Base-by-base conservation (phyloP, 2,113 vertebrate genomes). In the Mastomys coucha region DNA sequence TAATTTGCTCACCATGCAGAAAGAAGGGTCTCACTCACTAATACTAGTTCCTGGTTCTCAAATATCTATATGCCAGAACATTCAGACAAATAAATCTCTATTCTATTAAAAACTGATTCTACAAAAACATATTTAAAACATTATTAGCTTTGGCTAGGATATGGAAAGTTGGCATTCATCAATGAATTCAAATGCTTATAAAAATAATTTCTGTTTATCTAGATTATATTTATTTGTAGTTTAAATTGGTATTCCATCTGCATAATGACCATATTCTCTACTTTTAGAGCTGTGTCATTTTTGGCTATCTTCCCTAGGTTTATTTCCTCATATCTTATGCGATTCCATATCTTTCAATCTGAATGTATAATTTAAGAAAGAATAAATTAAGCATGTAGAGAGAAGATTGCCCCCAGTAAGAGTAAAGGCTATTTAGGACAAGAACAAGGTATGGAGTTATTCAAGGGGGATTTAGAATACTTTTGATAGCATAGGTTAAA, bases 401-500 rank as follows among this genome's bases (percentile, higher is more conserved):
- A 97, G 94, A 96, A 90, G 53, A 87, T 75, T 36, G 73, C 72
- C 8, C 86, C 63, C 80, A 58, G 10, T 96, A 97, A 98, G 96
- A 97, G 96, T 97, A 53, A 80, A 24, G 58, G 53, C 75, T 94
- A 88, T 92, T 96, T 88, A 78, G 22, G 70, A 98, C 98, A 98
- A 95, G 51, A 97, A 98, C 96, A 69, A 93, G 80, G 90, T 85
- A 70, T 0, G 3, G 87, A 97, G 96, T 97, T 76, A 84, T 94
- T 82, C 17, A 69, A 96, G 96, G 97, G 97, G 81, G 97, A 98
- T 98, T 97, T 98, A 97, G 96, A 98, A 94, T 96, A 89, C 93
- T 98, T 97, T 91, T 98, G 98, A 97, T 97, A 97, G 91, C 80
- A 89, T 69, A 97, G 97, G 97, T 98, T 98, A 98, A 98, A 97